Percentiles rank a stretch among this genome's conserved stretches.
Evolutionary conservation across 2,113 vertebrate genomes (phyloP).

Genomic region (Orientallactaga bullata): DNA sequence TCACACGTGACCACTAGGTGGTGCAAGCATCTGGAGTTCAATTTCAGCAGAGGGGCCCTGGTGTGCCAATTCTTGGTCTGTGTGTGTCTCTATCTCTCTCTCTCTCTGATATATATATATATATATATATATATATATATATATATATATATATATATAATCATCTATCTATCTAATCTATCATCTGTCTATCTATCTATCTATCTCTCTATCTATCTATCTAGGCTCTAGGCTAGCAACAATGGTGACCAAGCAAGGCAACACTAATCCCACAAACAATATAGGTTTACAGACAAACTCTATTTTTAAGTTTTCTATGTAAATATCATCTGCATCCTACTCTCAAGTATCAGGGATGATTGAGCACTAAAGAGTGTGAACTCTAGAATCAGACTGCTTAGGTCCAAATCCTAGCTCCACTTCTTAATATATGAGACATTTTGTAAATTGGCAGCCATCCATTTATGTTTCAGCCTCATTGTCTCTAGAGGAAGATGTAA

Average conservation of each 20-base stretch:
- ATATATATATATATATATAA: no score
- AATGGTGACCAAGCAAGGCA: constrained; percentile 47
- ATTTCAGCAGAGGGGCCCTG: no score
- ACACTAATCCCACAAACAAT: background rate
- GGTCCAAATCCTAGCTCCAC: background rate
- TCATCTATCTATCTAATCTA: background rate
- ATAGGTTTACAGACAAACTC: background rate
- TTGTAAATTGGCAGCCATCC: background rate
- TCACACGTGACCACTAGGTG: no score
- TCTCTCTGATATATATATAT: no score
- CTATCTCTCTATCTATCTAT: no score
- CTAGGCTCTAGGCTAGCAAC: background rate
- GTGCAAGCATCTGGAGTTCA: no score
- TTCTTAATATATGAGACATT: background rate
- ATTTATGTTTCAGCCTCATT: background rate
- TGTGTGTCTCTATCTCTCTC: no score
- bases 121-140: background rate
- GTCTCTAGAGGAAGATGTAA: constrained; percentile 27
- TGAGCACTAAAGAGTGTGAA: background rate
- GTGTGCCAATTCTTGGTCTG: no score
- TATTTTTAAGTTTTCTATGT: background rate
- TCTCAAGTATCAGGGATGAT: background rate
- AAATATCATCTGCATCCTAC: background rate
- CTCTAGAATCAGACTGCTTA: no score
- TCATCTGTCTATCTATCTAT: no score